These are phyloP conservation scores for Chaenocephalus aceratus DNA, from an alignment of 2,113 vertebrate species.

Conservation along the genomic window DNA sequence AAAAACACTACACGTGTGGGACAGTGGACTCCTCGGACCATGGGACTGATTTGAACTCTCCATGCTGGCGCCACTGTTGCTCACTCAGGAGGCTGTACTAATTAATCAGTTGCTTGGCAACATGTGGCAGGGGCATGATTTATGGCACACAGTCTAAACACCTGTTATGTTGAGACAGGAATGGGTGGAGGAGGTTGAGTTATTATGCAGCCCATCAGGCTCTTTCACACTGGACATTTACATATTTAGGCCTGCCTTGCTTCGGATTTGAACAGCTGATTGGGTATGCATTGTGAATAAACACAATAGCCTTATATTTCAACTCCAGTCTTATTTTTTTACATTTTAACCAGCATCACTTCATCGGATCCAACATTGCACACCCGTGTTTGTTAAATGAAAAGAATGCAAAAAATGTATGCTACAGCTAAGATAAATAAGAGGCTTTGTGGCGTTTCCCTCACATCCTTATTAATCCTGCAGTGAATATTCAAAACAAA, in stretches of 20 bases:
- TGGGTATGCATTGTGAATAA: slow-evolving; percentile 41
- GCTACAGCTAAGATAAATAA: slow-evolving; percentile 31
- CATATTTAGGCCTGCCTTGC: slow-evolving; percentile 38
- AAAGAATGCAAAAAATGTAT: slow-evolving; percentile 20
- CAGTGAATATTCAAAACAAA: slow-evolving; percentile 53
- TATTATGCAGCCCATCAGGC: slow-evolving; percentile 24
- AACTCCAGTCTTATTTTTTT: slow-evolving; percentile 32
- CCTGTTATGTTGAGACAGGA: slow-evolving; percentile 49
- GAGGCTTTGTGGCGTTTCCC: slow-evolving; percentile 34
- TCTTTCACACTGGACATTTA: slow-evolving; percentile 40
- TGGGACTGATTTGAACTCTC: slow-evolving; percentile 22
- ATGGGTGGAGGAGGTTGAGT: slow-evolving; percentile 47
- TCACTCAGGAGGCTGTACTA: slow-evolving; percentile 35
- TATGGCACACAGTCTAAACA: slow-evolving; percentile 64
- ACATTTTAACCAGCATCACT: slow-evolving; percentile 7
- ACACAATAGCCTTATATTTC: slow-evolving; percentile 42
- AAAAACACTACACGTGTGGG: neutral
- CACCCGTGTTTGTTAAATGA: slow-evolving; percentile 4
- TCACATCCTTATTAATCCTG: slow-evolving; percentile 44
- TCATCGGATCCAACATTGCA: slow-evolving; percentile 27
- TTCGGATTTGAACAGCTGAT: slow-evolving; percentile 26
- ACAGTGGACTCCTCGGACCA: slow-evolving; percentile 14
- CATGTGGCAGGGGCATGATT: slow-evolving; percentile 55
- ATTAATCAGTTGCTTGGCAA: slow-evolving; percentile 71
- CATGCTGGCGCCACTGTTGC: slow-evolving; percentile 7